Evolutionary conservation across 1,140 invertebrate species (phyloP), one percentile per base, ranked within the genome.

Genomic region (Drosophila pandora): DNA sequence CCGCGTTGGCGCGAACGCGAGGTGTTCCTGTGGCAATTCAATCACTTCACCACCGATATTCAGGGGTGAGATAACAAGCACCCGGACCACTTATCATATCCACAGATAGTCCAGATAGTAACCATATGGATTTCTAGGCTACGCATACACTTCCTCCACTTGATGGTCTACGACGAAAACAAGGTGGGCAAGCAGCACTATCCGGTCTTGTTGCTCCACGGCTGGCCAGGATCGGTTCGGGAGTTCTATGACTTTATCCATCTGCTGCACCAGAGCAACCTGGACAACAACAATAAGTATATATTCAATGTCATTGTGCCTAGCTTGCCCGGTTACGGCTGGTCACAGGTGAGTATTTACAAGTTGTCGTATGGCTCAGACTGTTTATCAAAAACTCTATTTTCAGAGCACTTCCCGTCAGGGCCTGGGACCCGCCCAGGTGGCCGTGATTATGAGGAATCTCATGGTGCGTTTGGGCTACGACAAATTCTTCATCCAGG

Each of bases 201-300:
- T 53, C 96, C 96, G 0, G 61, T 97, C 21, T 72, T 98, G 1
- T 22, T 98, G 2, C 76, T 97, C 0, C 97, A 98, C 83, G 97
- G 97, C 9, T 99, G 97, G 97, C 97, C 97, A 8, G 97, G 97
- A 34, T 97, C 96, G 1, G 93, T 98, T 10, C 92, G 95, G 10
- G 97, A 98, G 90, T 98, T 98, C 90, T 96, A 96, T 68, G 95
- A 96, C 76, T 90, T 97, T 0, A 95, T 96, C 41, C 95, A 95
- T 1, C 56, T 95, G 17, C 92, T 97, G 0, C 95, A 94, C 0
- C 93, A 93, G 12, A 92, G 93, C 57, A 84, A 92, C 25, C 91
- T 92, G 12, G 91, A 93, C 45, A 41, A 60, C 9, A 90, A 80
- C 8, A 90, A 89, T 61, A 92, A 95, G 74, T 95, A 96, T 75